A percentile compares a stretch with the other conserved stretches of the same genome.
Evolutionary conservation across 1,140 invertebrate genomes (phyloP).

Genomic region (Mya arenaria): DNA sequence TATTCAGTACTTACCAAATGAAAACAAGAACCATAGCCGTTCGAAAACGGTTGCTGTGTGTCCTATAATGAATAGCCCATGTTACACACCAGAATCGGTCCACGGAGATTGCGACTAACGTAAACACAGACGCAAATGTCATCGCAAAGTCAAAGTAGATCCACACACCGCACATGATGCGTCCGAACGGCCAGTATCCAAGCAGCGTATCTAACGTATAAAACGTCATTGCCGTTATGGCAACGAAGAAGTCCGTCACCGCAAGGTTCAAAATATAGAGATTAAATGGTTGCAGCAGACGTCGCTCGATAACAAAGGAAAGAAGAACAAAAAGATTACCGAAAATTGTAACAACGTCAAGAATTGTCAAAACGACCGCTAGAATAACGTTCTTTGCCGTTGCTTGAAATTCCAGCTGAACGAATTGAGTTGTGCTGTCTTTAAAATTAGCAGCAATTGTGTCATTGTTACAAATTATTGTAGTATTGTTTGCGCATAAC

Average conservation of each 20-base stretch:
- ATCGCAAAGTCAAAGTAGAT: conserved; percentile 80
- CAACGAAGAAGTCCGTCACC: conserved; percentile 33
- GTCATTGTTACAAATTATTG: no score
- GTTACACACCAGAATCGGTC: conserved; percentile 80
- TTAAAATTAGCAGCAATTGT: no score
- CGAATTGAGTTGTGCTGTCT: neutral
- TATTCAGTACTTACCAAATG: conserved; percentile 73
- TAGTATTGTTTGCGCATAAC: no score
- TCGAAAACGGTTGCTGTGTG: conserved; percentile 74
- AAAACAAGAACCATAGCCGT: conserved; percentile 66
- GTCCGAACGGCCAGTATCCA: conserved; percentile 42
- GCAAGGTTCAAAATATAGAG: conserved; percentile 39
- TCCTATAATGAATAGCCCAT: conserved; percentile 77
- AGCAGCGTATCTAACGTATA: conserved; percentile 29
- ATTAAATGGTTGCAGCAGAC: conserved; percentile 23
- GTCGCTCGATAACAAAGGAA: neutral
- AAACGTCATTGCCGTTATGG: conserved; percentile 44
- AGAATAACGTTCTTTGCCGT: neutral
- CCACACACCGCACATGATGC: conserved; percentile 12
- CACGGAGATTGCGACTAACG: conserved; percentile 79
- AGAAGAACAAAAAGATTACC: conserved; percentile 24
- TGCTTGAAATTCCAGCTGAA: conserved; percentile 15
- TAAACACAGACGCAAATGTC: conserved; percentile 81
- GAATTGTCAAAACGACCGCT: neutral
- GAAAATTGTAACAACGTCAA: conserved; percentile 31